Conservation (phyloP, 37 sponge, comb jelly and placozoan genomes). For the Spongilla lacustris region DNA sequence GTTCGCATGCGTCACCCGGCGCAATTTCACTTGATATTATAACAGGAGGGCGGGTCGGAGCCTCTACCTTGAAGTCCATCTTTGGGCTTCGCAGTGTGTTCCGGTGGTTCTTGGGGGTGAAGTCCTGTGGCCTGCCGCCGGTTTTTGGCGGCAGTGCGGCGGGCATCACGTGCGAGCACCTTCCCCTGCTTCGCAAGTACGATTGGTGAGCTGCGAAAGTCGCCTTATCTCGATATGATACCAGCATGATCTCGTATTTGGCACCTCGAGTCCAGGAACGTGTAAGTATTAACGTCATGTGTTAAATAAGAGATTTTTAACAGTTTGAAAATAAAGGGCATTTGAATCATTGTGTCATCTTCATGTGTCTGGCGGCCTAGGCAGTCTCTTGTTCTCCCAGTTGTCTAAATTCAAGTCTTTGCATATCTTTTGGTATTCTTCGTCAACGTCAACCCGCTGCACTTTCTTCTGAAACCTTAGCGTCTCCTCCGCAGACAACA, state of each 20-base stretch:
- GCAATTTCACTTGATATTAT: too few relatives aligned
- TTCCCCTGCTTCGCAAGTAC: not conserved
- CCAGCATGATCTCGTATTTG: not conserved
- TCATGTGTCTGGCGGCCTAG: conserved; percentile 65
- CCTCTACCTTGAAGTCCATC: too few relatives aligned
- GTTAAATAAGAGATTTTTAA: too few relatives aligned
- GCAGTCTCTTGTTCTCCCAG: conserved; percentile 87
- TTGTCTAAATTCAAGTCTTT: conserved; percentile 65
- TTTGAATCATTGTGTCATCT: too few relatives aligned
- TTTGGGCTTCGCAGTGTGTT: too few relatives aligned
- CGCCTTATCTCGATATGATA: not conserved
- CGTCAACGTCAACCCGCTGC: conserved; percentile 48
- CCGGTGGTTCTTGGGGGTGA: too few relatives aligned
- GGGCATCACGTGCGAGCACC: not conserved
- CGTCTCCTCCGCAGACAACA: conserved; percentile 68
- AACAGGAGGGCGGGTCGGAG: too few relatives aligned
- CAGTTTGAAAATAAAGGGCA: too few relatives aligned
- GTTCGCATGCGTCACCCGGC: not conserved
- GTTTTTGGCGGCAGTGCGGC: not conserved
- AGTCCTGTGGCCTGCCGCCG: not conserved
- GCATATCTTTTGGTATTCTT: conserved; percentile 47
- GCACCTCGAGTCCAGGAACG: too few relatives aligned
- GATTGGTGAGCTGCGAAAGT: not conserved
- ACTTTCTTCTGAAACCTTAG: conserved; percentile 61
- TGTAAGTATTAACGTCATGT: too few relatives aligned